phyloP scores from a whole-genome alignment of 2,113 vertebrate species.

The Delphinus delphis region DNA sequence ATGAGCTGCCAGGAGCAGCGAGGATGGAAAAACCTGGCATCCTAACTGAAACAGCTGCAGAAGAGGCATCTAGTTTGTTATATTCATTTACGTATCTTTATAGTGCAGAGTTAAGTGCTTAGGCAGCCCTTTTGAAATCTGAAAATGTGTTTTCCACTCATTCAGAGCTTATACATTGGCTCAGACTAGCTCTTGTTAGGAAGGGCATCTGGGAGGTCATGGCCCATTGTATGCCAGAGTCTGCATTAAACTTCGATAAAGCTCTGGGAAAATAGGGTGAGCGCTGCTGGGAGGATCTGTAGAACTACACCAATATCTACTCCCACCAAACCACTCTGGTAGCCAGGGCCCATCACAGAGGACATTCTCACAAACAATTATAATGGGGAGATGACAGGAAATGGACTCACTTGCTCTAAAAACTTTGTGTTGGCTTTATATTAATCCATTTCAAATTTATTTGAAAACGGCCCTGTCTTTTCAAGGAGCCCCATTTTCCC shows the following conservation, averaged over 20 bases:
- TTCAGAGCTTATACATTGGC: constrained; percentile 41
- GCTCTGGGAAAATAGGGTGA: background rate
- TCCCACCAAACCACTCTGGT: constrained; percentile 7
- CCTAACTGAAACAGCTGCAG: constrained; percentile 47
- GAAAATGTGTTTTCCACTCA: constrained; percentile 76
- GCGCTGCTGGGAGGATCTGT: background rate
- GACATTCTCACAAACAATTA: constrained; percentile 71
- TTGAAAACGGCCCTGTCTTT: constrained; percentile 80
- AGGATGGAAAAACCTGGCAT: constrained; percentile 41
- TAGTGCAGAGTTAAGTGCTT: background rate
- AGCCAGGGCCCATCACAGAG: constrained; percentile 41
- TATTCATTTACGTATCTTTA: background rate
- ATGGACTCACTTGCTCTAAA: constrained; percentile 79
- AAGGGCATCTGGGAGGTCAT: background rate
- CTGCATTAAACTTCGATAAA: background rate
- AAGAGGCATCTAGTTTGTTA: constrained; percentile 39
- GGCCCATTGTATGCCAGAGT: background rate
- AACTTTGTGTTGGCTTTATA: constrained; percentile 74
- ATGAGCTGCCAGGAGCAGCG: background rate
- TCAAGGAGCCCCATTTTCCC: constrained; percentile 77
- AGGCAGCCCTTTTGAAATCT: constrained; percentile 62
- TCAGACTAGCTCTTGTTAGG: constrained; percentile 72
- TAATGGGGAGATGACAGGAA: constrained; percentile 79
- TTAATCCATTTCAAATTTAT: constrained; percentile 81
- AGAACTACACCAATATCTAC: background rate